Conservation (phyloP, 1,140 invertebrate genomes). For the Melitaea cinxia region DNA sequence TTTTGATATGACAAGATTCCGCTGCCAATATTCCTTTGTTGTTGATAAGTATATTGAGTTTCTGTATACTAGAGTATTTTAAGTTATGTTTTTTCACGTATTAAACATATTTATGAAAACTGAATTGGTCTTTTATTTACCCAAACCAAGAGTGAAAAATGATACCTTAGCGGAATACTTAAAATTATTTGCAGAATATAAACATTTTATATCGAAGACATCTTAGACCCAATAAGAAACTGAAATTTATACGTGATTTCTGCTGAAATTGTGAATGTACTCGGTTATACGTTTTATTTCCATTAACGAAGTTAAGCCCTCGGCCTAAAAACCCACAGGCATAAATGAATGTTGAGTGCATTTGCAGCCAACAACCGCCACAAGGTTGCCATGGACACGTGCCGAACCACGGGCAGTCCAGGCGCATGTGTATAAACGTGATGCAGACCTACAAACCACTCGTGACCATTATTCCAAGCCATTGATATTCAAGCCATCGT, state of each 20-base stretch:
- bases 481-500: conserved; percentile 34
- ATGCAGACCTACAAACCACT: conserved; percentile 36
- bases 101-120: too few species aligned
- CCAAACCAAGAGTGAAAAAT: too few species aligned
- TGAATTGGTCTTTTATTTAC: too few species aligned
- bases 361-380: conserved; percentile 33
- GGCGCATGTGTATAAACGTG: conserved; percentile 52
- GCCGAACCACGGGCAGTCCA: conserved; percentile 39
- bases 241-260: not conserved
- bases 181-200: too few species aligned
- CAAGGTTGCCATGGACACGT: conserved; percentile 55
- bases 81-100: too few species aligned
- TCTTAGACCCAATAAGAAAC: too few species aligned
- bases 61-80: too few species aligned
- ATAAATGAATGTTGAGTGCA: conserved; percentile 58
- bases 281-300: not conserved
- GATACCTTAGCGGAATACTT: too few species aligned
- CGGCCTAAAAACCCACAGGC: conserved; percentile 59
- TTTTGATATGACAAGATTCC: too few species aligned
- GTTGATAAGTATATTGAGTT: too few species aligned
- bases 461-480: conserved; percentile 34
- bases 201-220: too few species aligned
- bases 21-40: too few species aligned
- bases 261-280: not conserved
- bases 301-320: conserved; percentile 31